Evolutionary conservation across 2,113 vertebrate species (phyloP), one percentile per base, ranked within the genome.

Genomic region (Silurus asotus): DNA sequence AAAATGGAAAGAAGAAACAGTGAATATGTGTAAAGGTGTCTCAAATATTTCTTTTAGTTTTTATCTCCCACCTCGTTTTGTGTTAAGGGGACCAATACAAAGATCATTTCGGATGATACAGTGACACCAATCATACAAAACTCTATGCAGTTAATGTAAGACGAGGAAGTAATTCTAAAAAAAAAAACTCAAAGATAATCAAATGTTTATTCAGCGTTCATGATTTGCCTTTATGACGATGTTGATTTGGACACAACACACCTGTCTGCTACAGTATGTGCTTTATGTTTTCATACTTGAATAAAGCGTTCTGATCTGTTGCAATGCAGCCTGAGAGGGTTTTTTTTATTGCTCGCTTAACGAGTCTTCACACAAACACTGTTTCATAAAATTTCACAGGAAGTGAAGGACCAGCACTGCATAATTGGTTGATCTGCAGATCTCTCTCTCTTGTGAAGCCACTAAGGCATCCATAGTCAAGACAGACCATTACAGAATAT

Each of bases 241-340:
- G 92, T 95, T 94, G 88, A 94, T 94, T 94, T 88, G 91, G 94
- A 94, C 93, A 88, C 87, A 90, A 89, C 74, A 85, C 77, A 88
- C 88, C 74, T 89, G 81, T 93, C 89, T 91, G 88, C 94, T 94
- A 90, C 92, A 92, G 91, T 90, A 91, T 93, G 94, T 95, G 93
- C 93, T 95, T 94, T 94, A 95, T 93, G 94, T 94, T 96, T 96
- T 95, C 95, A 95, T 95, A 96, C 95, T 95, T 95, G 94, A 96
- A 95, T 95, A 95, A 95, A 95, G 83, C 72, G 93, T 95, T 95
- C 92, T 88, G 90, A 89, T 91, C 88, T 67, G 80, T 84, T 89
- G 81, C 70, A 70, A 10, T 82, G 89, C 86, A 91, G 84, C 90
- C 10, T 81, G 69, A 55, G 69, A 48, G 61, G 74, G n/a, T n/a